Evolutionary conservation across 2,113 vertebrate genomes (phyloP), one percentile per base, ranked within the genome.

Genomic region (Phocoena phocoena): DNA sequence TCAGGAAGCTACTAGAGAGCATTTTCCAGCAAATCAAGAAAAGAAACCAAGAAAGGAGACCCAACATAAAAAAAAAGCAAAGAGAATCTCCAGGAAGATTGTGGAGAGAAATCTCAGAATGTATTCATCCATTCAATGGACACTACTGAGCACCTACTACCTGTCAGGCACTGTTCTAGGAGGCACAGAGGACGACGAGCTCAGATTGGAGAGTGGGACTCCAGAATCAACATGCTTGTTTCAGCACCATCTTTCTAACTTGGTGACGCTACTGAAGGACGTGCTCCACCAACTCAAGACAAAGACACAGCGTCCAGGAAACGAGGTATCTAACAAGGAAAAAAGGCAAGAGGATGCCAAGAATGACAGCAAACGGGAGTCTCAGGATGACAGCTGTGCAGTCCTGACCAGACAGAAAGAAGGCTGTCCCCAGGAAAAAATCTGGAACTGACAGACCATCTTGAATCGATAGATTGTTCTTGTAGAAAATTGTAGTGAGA

Each of bases 1-100:
- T 88, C 76, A 8, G 36, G 50, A 95, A 88, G 87, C 36, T 65
- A 47, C 38, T 33, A n/a, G 58, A 79, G 58, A 84, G 25, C 23
- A 83, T 84, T 73, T 80, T 70, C 76, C 53, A 97, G 38, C 53
- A 53, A 93, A 96, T 25, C 47, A 87, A 94, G 41, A 58, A 79
- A 55, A 12, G 44, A 84, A 90, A 67, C 36, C 6, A 38, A 94
- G 63, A 93, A 90, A 83, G 74, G 62, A 63, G 25, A 95, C 26
- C 11, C 44, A 60, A 68, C 4, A 33, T 4, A 7, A 20, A 18
- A 7, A 25, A 87, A 65, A 95, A 71, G 15, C 50, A 84, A 84
- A 90, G 53, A 50, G n/a, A 44, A 70, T 50, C 36, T 88, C 41
- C 41, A 81, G 65, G 1, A 79, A 70, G 15, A 94, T 0, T 2